Conservation (phyloP, 2,797 vertebrate genomes). For the Alcedo quadribrachys region DNA sequence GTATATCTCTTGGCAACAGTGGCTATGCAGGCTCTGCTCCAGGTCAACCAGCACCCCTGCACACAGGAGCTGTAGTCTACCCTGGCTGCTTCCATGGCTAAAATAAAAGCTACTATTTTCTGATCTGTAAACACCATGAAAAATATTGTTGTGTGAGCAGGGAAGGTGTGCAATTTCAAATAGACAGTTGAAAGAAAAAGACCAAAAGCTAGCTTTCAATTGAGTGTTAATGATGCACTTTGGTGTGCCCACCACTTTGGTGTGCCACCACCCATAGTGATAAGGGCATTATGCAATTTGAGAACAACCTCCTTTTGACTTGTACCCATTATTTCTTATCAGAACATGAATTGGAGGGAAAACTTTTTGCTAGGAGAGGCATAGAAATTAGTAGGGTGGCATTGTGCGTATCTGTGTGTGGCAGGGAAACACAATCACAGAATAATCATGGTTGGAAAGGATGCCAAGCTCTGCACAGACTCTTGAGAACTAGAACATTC, state of each 20-base stretch:
- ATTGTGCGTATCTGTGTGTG: neutral
- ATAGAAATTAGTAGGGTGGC: neutral
- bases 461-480: neutral
- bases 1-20: neutral
- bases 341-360: neutral
- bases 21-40: neutral
- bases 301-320: conserved; percentile 12
- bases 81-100: neutral
- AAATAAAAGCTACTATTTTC: neutral
- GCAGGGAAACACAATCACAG: neutral
- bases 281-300: neutral
- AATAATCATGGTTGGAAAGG: too few relatives aligned
- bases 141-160: neutral
- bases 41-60: neutral
- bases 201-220: neutral
- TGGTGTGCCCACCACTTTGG: neutral
- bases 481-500: neutral
- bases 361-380: neutral
- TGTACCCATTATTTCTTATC: neutral
- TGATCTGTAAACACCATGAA: neutral
- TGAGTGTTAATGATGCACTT: neutral
- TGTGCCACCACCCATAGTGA: rapidly evolving
- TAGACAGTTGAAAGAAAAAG: neutral
- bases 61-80: neutral
- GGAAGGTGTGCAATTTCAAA: neutral